Evolutionary conservation across 2,888 invertebrate species (phyloP).

Genomic region (Caenorhabditis sp.): DNA sequence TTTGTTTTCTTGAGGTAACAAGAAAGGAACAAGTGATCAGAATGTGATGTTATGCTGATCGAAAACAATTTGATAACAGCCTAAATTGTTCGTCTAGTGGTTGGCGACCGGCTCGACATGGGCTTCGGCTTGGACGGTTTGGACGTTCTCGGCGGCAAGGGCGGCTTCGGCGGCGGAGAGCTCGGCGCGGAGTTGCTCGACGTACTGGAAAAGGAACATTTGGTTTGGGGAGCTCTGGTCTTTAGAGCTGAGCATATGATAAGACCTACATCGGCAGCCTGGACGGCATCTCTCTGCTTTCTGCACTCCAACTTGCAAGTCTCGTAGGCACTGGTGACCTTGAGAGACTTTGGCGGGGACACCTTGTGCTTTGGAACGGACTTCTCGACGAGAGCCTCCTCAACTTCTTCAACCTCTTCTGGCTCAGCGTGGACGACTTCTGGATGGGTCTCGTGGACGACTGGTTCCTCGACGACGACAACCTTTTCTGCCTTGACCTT

Average conservation of each 20-base stretch:
- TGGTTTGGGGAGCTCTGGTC: neutral
- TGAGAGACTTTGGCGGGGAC: slow-evolving; percentile 59
- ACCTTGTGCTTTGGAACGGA: slow-evolving; percentile 32
- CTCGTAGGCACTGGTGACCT: slow-evolving; percentile 76
- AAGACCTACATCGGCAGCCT: slow-evolving; percentile 71
- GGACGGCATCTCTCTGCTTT: slow-evolving; percentile 75
- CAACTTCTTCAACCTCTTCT: slow-evolving; percentile 40
- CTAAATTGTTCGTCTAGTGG: no score
- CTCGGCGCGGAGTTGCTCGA: slow-evolving; percentile 75
- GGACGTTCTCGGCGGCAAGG: slow-evolving; percentile 62
- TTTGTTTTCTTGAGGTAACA: neutral
- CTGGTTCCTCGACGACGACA: slow-evolving; percentile 41
- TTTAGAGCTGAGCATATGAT: neutral
- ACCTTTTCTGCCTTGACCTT: slow-evolving; percentile 60
- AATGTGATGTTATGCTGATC: no score
- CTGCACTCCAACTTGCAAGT: slow-evolving; percentile 79
- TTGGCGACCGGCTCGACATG: slow-evolving; percentile 40
- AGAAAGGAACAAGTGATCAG: no score
- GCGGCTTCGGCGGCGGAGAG: slow-evolving; percentile 74
- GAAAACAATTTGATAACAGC: neutral
- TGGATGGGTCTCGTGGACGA: slow-evolving; percentile 7
- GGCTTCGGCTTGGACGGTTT: slow-evolving; percentile 41
- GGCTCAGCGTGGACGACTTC: slow-evolving; percentile 30
- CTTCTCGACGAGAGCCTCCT: slow-evolving; percentile 26
- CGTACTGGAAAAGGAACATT: slow-evolving; percentile 68